Conservation (phyloP, 2,797 vertebrate genomes). For the Heterohyrax brucei region DNA sequence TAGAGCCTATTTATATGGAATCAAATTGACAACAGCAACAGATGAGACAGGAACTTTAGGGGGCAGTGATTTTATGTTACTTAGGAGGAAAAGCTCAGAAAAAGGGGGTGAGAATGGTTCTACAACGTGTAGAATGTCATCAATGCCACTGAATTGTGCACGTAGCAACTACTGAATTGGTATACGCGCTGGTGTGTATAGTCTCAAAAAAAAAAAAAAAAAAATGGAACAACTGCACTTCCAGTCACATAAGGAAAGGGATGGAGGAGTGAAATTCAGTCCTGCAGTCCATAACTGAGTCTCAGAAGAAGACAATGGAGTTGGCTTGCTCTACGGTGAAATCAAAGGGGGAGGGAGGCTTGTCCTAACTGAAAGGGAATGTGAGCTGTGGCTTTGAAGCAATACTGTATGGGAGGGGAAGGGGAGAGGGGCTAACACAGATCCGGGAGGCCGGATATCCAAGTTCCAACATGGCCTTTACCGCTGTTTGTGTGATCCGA, state of each 20-base stretch:
- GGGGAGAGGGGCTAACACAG: background rate
- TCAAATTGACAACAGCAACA: too few species aligned
- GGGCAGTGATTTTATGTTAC: too few species aligned
- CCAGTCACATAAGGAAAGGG: background rate
- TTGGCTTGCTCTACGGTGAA: background rate
- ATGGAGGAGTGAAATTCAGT: background rate
- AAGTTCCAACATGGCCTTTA: background rate
- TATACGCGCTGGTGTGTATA: too few species aligned
- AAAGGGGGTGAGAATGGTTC: too few species aligned
- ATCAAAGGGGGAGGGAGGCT: background rate
- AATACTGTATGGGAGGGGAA: background rate
- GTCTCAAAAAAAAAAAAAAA: too few species aligned
- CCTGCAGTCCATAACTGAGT: background rate
- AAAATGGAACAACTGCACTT: background rate
- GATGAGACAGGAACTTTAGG: too few species aligned
- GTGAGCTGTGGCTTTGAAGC: background rate
- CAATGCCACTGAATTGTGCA: too few species aligned
- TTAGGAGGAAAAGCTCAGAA: too few species aligned
- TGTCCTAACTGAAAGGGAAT: background rate
- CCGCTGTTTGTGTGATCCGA: background rate
- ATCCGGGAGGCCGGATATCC: background rate
- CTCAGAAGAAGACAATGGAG: background rate
- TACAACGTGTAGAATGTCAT: too few species aligned
- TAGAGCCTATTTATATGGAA: too few species aligned
- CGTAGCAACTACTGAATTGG: too few species aligned